Evolutionary conservation across 2,113 vertebrate genomes (phyloP).

Genomic region (Chlamydotis undulata): DNA sequence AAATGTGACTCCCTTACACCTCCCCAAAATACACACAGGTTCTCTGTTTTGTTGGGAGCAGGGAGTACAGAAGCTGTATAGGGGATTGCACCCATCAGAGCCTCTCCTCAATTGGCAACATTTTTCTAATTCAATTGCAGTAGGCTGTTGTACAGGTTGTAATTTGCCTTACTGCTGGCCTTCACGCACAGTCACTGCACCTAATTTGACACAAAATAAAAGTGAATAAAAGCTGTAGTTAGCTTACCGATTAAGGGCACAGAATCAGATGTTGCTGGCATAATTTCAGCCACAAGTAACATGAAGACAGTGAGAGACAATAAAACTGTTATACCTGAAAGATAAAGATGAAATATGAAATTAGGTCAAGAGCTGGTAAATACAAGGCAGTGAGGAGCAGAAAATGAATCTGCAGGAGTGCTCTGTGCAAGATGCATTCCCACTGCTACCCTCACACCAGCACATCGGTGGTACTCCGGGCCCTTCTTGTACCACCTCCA

Average conservation of each 20-base stretch:
- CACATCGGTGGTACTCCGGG: rapidly evolving
- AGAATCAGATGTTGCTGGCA: conserved; percentile 95
- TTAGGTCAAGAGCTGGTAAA: background rate
- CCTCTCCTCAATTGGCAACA: background rate
- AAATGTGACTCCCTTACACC: background rate
- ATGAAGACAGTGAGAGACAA: conserved; percentile 95
- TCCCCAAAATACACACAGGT: background rate
- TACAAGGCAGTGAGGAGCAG: background rate
- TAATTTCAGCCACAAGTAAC: conserved; percentile 94
- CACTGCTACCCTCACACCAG: background rate
- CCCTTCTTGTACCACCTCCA: background rate
- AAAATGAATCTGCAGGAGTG: background rate
- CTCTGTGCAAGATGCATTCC: background rate
- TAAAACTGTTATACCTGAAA: conserved; percentile 93
- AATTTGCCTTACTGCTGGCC: background rate
- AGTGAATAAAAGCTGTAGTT: background rate
- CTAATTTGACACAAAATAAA: background rate
- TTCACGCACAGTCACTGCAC: background rate
- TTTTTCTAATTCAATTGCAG: background rate
- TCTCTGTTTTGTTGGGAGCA: background rate
- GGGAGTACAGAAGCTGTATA: background rate
- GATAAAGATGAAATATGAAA: background rate
- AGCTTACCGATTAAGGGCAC: conserved; percentile 93
- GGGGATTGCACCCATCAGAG: background rate
- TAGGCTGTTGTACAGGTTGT: background rate